phyloP scores from a whole-genome alignment of 2,888 invertebrate species.

The Rhodophaea formosa region DNA sequence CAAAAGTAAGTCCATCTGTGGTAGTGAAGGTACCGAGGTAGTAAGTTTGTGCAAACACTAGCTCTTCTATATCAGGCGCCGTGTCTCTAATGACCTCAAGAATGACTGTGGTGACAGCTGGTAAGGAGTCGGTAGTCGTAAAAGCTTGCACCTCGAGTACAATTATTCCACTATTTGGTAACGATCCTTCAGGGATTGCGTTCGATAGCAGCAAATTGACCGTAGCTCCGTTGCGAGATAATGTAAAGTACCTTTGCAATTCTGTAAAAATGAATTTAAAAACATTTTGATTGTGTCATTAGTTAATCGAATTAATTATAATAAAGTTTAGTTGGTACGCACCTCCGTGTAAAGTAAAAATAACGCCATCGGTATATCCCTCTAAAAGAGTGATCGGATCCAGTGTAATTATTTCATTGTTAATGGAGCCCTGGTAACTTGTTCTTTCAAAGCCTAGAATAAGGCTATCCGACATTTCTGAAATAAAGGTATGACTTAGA shows the following conservation, averaged over 20 bases:
- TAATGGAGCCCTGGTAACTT: conserved; percentile 35
- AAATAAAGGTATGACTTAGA: conserved; percentile 8
- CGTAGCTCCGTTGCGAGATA: conserved; percentile 18
- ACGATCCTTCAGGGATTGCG: conserved; percentile 27
- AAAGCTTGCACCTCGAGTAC: conserved; percentile 32
- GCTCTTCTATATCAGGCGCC: conserved; percentile 10
- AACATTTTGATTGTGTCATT: too few species aligned
- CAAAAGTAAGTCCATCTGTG: conserved; percentile 25
- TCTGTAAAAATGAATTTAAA: too few species aligned
- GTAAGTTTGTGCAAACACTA: conserved; percentile 30
- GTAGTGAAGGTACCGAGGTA: conserved; percentile 28
- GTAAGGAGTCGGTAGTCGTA: conserved; percentile 22
- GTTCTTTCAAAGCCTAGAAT: conserved; percentile 36
- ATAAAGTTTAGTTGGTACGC: conserved; percentile 13
- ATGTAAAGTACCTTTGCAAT: conserved; percentile 22
- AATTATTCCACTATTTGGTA: conserved; percentile 30
- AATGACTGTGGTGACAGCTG: conserved; percentile 28
- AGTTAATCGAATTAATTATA: too few species aligned
- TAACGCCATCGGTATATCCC: conserved; percentile 35
- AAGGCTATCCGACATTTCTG: conserved; percentile 26
- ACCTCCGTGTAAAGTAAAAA: conserved; percentile 37
- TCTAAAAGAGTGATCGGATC: conserved; percentile 34
- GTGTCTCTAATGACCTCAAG: conserved; percentile 21
- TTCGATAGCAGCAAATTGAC: conserved; percentile 26
- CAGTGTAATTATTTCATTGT: conserved; percentile 26